phyloP scores from a whole-genome alignment of 2,888 invertebrate genomes.

The Sesia apiformis region DNA sequence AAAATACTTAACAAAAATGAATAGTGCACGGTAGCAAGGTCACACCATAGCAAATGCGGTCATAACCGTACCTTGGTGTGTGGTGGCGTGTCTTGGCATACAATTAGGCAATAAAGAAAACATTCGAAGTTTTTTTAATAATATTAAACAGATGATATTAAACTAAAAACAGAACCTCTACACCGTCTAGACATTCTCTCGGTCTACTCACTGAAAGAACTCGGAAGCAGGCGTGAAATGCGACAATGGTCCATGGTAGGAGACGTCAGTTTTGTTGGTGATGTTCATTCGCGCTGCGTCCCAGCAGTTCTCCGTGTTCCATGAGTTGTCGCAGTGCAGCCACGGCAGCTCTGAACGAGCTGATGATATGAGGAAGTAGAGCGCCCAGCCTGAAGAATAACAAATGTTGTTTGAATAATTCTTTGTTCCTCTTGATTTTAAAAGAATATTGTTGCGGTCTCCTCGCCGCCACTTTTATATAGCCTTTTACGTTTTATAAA shows the following conservation, averaged over 20 bases:
- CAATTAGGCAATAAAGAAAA: background rate
- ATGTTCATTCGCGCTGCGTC: constrained; percentile 51
- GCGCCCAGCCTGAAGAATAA: constrained; percentile 76
- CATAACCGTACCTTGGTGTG: no score
- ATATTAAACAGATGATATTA: background rate
- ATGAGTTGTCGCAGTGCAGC: constrained; percentile 86
- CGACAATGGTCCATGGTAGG: constrained; percentile 66
- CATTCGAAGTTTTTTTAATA: background rate
- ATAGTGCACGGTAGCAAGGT: no score
- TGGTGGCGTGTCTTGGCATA: background rate
- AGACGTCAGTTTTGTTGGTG: constrained; percentile 54
- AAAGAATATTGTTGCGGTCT: no score
- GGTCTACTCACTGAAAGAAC: constrained; percentile 80
- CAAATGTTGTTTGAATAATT: background rate
- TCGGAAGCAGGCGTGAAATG: constrained; percentile 83
- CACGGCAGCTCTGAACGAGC: constrained; percentile 82
- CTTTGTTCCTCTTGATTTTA: no score
- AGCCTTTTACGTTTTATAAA: no score
- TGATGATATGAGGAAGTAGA: constrained; percentile 86
- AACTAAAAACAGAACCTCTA: no score
- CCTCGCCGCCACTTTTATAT: no score
- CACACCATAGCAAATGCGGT: no score
- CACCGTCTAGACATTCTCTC: no score
- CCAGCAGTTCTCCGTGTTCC: constrained; percentile 85
- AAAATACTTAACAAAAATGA: no score